Conservation (phyloP, 2,797 vertebrate species). For the Kryptolebias ocellatus region DNA sequence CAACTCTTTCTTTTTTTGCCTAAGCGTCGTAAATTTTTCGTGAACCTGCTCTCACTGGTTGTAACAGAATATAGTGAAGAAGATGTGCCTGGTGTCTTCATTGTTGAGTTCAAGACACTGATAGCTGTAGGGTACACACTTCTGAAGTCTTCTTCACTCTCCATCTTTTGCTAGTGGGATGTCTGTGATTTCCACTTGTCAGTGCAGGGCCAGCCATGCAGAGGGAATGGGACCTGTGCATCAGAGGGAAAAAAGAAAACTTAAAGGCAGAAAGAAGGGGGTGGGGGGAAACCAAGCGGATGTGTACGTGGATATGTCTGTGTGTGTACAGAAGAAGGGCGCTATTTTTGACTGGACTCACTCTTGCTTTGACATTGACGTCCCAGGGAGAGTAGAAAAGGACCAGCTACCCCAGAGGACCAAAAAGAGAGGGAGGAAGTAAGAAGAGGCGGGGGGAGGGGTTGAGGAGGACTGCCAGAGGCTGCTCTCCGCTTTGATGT, state of each 20-base stretch:
- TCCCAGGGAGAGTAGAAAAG: constrained; percentile 74
- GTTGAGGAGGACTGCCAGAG: constrained; percentile 75
- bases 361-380: constrained; percentile 80
- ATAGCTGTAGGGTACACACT: constrained; percentile 75
- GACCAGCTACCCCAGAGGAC: constrained; percentile 76
- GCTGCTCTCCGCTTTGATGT: constrained; percentile 79
- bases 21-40: constrained; percentile 42
- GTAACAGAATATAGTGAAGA: constrained; percentile 50
- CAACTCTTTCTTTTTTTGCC: constrained; percentile 34
- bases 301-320: constrained; percentile 12
- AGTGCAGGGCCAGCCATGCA: constrained; percentile 77
- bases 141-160: constrained; percentile 75
- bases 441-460: constrained; percentile 56
- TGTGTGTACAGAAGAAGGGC: constrained; percentile 32
- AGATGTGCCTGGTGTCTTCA: constrained; percentile 66
- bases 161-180: constrained; percentile 73
- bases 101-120: constrained; percentile 70
- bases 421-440: constrained; percentile 48
- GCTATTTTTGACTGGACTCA: constrained; percentile 77
- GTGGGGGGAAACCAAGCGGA: constrained; percentile 35
- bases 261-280: constrained; percentile 55
- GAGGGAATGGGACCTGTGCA: constrained; percentile 74
- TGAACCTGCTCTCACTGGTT: constrained; percentile 53
- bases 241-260: constrained; percentile 68
- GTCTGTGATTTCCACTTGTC: constrained; percentile 80